These are phyloP conservation scores for Caerostris extrusa DNA, from an alignment of 1,140 invertebrate species.

Conservation along the genomic window DNA sequence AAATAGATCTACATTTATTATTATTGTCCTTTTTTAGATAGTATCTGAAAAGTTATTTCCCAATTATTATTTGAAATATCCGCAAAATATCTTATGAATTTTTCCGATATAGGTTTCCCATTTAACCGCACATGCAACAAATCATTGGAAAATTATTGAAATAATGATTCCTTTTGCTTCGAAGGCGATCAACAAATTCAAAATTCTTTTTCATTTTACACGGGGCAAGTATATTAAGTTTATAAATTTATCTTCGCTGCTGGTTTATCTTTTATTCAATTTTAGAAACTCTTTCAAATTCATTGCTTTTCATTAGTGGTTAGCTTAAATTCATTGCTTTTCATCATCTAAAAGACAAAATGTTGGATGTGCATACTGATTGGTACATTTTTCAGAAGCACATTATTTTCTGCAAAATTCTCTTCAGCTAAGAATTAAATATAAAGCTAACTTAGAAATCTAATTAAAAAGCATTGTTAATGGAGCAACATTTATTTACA, in stretches of 20 bases:
- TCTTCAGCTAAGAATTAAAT: no score
- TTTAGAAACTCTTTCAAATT: neutral
- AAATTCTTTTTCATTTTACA: neutral
- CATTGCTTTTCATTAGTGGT: neutral
- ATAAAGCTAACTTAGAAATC: no score
- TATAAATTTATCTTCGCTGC: neutral
- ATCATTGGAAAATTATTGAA: constrained; percentile 23
- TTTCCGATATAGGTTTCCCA: constrained; percentile 2
- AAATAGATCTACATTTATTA: no score
- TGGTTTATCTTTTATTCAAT: neutral
- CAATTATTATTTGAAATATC: neutral
- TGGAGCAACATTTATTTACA: no score
- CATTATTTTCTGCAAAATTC: no score
- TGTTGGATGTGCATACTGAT: no score
- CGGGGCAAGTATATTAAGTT: neutral
- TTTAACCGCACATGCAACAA: neutral
- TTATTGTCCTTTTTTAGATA: no score
- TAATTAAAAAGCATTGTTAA: no score
- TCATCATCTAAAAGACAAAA: no score
- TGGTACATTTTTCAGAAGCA: no score
- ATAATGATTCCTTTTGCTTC: neutral
- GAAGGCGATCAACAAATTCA: neutral
- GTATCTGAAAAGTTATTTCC: neutral
- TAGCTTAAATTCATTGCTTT: neutral
- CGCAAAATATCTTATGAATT: neutral